Conservation (phyloP, 2,113 vertebrate genomes). For the Penelope pileata region DNA sequence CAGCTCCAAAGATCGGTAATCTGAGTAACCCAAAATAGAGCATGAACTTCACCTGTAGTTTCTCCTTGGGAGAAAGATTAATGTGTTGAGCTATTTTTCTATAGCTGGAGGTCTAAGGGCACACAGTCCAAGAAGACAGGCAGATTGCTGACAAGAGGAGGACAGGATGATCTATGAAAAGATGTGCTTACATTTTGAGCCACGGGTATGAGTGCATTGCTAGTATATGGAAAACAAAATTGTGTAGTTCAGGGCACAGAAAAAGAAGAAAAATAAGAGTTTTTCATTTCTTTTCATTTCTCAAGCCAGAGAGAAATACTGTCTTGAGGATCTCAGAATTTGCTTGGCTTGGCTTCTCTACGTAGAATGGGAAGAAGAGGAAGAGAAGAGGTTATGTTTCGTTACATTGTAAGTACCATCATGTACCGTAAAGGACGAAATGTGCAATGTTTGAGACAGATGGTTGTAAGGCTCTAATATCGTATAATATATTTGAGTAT, state of each 20-base stretch:
- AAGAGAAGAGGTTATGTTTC: background rate
- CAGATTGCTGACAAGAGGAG: background rate
- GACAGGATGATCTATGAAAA: background rate
- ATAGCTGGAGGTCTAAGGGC: background rate
- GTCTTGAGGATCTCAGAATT: background rate
- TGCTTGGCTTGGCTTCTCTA: background rate
- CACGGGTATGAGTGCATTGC: background rate
- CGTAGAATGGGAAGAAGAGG: background rate
- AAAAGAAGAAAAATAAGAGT: background rate
- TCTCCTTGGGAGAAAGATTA: background rate
- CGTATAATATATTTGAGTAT: conserved; percentile 20
- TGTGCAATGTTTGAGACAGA: conserved; percentile 5
- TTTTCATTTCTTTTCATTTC: background rate
- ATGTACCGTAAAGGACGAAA: background rate
- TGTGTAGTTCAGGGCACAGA: background rate
- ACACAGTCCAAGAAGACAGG: background rate
- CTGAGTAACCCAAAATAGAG: background rate
- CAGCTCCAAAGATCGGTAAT: background rate
- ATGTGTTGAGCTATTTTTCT: background rate
- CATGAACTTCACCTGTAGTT: background rate
- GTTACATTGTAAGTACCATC: background rate
- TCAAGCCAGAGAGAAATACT: background rate
- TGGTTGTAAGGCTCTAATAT: conserved; percentile 14
- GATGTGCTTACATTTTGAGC: background rate
- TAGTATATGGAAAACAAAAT: background rate